Conservation (phyloP, 2,888 invertebrate genomes). For the Torymus texanus region DNA sequence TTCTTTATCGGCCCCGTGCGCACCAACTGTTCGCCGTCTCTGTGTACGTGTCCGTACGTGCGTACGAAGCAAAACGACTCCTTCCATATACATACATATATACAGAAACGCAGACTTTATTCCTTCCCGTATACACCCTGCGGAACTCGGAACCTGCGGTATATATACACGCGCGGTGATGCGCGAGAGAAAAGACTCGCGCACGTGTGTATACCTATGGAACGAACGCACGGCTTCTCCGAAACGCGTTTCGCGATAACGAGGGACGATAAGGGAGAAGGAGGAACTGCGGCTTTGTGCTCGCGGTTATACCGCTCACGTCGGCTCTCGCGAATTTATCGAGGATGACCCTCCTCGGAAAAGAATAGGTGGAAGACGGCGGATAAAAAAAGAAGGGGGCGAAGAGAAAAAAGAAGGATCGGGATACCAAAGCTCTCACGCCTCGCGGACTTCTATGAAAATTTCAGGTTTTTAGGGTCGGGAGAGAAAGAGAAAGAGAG, state of each 20-base stretch:
- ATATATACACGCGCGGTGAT: too few relatives aligned
- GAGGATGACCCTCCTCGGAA: conserved; percentile 3
- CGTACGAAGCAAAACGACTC: too few relatives aligned
- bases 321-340: conserved; percentile 32
- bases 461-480: background rate
- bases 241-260: conserved; percentile 41
- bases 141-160: too few relatives aligned
- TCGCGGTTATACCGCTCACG: conserved; percentile 10
- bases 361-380: too few relatives aligned
- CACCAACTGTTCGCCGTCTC: background rate
- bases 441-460: background rate
- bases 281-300: background rate
- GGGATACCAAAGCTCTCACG: too few relatives aligned
- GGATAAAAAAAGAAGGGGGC: background rate
- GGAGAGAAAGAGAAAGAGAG: too few relatives aligned
- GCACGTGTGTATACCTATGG: background rate
- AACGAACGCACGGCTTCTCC: conserved; percentile 27
- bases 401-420: background rate
- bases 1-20: conserved; percentile 9
- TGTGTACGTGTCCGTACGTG: background rate
- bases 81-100: too few relatives aligned
- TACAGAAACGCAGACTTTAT: conserved; percentile 6
- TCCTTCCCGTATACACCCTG: background rate
- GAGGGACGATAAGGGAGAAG: conserved; percentile 34
- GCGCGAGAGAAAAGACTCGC: conserved; percentile 1